phyloP scores from a whole-genome alignment of 2,888 invertebrate genomes.

The Yponomeuta malinellus region DNA sequence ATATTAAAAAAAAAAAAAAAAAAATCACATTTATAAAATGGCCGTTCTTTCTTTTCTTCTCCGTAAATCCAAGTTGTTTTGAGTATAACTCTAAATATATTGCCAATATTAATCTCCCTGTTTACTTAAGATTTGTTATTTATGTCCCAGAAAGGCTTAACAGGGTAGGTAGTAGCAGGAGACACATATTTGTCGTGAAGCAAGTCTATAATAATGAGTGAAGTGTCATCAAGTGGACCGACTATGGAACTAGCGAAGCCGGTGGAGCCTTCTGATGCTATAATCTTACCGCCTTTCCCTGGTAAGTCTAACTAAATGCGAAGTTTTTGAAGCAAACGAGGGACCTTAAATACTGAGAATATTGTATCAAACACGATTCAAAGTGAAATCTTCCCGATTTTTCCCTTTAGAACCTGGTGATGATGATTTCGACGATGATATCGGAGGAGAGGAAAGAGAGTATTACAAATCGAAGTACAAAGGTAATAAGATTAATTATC shows the following conservation, averaged over 20 bases:
- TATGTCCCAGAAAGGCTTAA: background rate
- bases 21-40: slow-evolving; percentile 3
- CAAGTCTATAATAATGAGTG: slow-evolving; percentile 16
- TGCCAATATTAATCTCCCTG: background rate
- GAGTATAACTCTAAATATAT: background rate
- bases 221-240: slow-evolving; percentile 14
- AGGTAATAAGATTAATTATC: slow-evolving; percentile 34
- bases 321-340: too few relatives aligned
- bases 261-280: slow-evolving; percentile 42
- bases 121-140: background rate
- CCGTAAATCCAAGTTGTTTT: background rate
- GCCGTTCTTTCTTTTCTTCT: background rate
- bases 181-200: background rate
- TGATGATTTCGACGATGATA: slow-evolving; percentile 70
- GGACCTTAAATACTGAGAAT: too few relatives aligned
- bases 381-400: too few relatives aligned
- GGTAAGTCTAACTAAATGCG: slow-evolving; percentile 30
- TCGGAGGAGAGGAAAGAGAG: slow-evolving; percentile 68
- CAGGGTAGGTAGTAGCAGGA: background rate
- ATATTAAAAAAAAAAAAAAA: too few relatives aligned
- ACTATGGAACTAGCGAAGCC: slow-evolving; percentile 44
- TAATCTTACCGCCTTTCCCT: slow-evolving; percentile 64
- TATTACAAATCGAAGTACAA: slow-evolving; percentile 69
- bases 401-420: slow-evolving; percentile 51
- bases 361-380: too few relatives aligned